Percentiles rank a stretch among this genome's conserved stretches.
Evolutionary conservation across 2,888 invertebrate genomes (phyloP).

Genomic region (Sialis fuliginosa): DNA sequence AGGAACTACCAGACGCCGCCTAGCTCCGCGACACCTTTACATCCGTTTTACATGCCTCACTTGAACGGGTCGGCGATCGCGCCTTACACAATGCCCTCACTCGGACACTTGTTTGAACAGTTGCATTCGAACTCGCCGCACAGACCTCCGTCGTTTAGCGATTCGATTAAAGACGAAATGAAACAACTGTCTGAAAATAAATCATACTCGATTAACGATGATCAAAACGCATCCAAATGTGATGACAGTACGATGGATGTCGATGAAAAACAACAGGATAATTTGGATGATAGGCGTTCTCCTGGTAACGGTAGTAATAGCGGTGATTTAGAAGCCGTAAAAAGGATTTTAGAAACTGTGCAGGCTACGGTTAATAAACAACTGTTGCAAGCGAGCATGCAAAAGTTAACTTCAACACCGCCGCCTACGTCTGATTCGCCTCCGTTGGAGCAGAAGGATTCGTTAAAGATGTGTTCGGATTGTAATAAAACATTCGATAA

Average conservation of each 20-base stretch:
- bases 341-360: conserved; percentile 56
- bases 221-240: conserved; percentile 9
- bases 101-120: conserved; percentile 50
- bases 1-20: conserved; percentile 30
- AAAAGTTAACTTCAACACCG: conserved; percentile 41
- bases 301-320: conserved; percentile 23
- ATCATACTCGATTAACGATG: conserved; percentile 8
- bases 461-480: conserved; percentile 31
- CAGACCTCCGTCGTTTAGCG: conserved; percentile 24
- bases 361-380: conserved; percentile 59
- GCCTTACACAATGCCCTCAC: conserved; percentile 34
- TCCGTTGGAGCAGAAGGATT: conserved; percentile 17
- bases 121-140: conserved; percentile 22
- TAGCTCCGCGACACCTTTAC: conserved; percentile 27
- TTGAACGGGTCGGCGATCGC: conserved; percentile 22
- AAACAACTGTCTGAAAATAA: conserved; percentile 39
- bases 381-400: conserved; percentile 48
- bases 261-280: conserved; percentile 19
- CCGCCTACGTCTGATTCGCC: conserved; percentile 23
- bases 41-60: conserved; percentile 43
- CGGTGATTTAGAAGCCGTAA: conserved; percentile 43
- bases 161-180: conserved; percentile 31
- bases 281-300: conserved; percentile 15
- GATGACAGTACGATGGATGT: conserved; percentile 51
- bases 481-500: conserved; percentile 40